Percentiles rank a stretch among this genome's conserved stretches.
phyloP scores from a whole-genome alignment of 2,113 vertebrate genomes.

The Pygoscelis antarcticus region DNA sequence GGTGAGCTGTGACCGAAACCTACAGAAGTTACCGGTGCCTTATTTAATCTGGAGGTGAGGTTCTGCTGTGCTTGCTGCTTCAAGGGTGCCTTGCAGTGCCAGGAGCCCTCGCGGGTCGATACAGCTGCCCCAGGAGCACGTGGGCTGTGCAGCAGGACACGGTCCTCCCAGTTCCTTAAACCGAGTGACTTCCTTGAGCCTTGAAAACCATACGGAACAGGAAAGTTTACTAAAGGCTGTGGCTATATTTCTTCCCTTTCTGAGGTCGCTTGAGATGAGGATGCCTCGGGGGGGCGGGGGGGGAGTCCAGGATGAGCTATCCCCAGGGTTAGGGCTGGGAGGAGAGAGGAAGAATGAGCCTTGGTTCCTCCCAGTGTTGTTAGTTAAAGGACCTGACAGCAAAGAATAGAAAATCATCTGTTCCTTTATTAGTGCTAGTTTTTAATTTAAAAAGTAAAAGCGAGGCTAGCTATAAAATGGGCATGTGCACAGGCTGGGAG shows the following conservation, averaged over 20 bases:
- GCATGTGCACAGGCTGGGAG: not conserved
- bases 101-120: rapidly evolving
- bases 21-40: not conserved
- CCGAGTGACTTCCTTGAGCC: not conserved
- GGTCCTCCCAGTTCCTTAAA: not conserved
- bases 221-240: not conserved
- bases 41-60: not conserved
- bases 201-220: not conserved
- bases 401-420: not conserved
- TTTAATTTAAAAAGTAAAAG: not conserved
- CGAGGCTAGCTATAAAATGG: not conserved
- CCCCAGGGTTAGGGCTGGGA: not conserved
- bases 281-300: not conserved
- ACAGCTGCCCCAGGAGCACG: not conserved
- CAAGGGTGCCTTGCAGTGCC: not conserved
- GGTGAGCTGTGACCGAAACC: not conserved
- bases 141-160: not conserved
- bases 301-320: not conserved
- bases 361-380: not conserved
- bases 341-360: not conserved
- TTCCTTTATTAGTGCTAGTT: not conserved
- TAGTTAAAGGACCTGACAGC: not conserved
- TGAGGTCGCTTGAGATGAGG: not conserved
- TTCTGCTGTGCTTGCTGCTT: not conserved
- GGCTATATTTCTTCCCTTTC: not conserved